Evolutionary conservation across 1,140 invertebrate species (phyloP), one percentile per base, ranked within the genome.

Genomic region (Eciton burchellii): DNA sequence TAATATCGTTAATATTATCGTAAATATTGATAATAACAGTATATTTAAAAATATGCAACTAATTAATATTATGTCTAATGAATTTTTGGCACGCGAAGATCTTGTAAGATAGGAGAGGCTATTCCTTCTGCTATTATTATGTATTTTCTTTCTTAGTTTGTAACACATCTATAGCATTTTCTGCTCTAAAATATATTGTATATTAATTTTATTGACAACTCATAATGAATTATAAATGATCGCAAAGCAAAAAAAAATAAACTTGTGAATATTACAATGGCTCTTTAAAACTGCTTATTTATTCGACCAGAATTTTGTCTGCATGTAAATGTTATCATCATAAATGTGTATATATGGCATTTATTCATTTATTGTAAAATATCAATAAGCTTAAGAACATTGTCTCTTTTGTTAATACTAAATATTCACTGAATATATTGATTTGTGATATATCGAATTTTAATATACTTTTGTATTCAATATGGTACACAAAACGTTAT

Each of bases 21-120:
- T 79, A 79, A 79, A 89, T 90, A 89, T 86, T 87, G 89, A 77
- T 86, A 84, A 88, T 88, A 84, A 84, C 73, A 76, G 43, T 79
- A 85, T 71, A 77, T 88, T 83, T 88, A 86, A 89, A 35, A 90
- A 86, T 70, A 89, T 88, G 82, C 81, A 86, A 85, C 76, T 35
- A 35, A 35, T 35, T 35, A 35, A 35, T 35, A 35, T 35, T 35
- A 35, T 35, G 83, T 83, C 81, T 73, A 85, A 91, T 89, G 88
- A 90, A 87, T 87, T 86, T 88, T 94, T 94, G 93, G 92, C 92
- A 94, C 91, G 90, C 85, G 90, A 93, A 92, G 47, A 83, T 93
- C 91, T 92, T 94, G 93, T 93, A 93, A 93, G 86, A 93, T 93
- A 94, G 92, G 92, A 92, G 91, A 91, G 89, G 91, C 89, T 92